Evolutionary conservation across 2,888 invertebrate genomes (phyloP).

Genomic region (Brenthis daphne): DNA sequence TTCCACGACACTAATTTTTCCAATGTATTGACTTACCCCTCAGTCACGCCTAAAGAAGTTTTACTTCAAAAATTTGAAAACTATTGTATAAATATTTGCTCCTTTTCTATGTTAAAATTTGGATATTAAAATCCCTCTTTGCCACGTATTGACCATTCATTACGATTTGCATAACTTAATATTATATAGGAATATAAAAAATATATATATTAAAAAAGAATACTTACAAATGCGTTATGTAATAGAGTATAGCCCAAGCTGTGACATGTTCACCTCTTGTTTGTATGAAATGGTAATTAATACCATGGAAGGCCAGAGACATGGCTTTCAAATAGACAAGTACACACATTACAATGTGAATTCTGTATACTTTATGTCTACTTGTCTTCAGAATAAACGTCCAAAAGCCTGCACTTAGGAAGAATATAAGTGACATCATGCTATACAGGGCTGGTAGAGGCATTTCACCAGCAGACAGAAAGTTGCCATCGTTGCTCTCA

Average conservation of each 20-base stretch:
- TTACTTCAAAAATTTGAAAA: too few relatives aligned
- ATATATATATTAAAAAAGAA: not conserved
- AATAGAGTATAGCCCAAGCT: slow-evolving; percentile 98
- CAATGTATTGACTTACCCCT: too few relatives aligned
- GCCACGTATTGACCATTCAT: too few relatives aligned
- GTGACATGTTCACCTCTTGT: slow-evolving; percentile 96
- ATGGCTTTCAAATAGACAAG: slow-evolving; percentile 95
- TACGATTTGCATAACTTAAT: too few relatives aligned
- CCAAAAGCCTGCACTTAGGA: slow-evolving; percentile 95
- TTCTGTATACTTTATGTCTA: slow-evolving; percentile 94
- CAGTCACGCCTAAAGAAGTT: too few relatives aligned
- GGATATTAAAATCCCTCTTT: too few relatives aligned
- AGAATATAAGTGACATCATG: slow-evolving; percentile 94
- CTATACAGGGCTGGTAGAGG: slow-evolving; percentile 96
- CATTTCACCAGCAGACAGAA: slow-evolving; percentile 97
- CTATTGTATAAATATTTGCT: too few relatives aligned
- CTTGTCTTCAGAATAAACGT: slow-evolving; percentile 92
- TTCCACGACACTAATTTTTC: too few relatives aligned
- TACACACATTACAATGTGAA: slow-evolving; percentile 98
- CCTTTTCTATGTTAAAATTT: too few relatives aligned
- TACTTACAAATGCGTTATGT: slow-evolving; percentile 97
- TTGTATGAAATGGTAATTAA: slow-evolving; percentile 97
- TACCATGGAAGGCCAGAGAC: slow-evolving; percentile 96
- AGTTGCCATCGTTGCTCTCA: slow-evolving; percentile 93
- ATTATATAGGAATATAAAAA: too few relatives aligned